Base-by-base conservation (phyloP, 2,888 invertebrate genomes). In the Ectemnius continuus region DNA sequence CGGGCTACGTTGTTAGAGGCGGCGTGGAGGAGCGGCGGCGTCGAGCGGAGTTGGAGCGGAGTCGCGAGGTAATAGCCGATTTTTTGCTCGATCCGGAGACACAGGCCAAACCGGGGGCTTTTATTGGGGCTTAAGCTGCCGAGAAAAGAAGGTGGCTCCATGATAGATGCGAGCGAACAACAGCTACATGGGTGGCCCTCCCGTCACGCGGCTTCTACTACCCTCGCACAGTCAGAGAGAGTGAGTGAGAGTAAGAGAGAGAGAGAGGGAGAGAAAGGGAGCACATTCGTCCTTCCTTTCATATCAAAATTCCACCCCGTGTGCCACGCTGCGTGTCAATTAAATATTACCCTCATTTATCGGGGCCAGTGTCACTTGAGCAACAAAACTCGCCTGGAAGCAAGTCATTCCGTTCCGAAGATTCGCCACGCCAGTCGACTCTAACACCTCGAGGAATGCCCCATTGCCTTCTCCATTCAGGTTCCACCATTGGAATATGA, bases 111-210 rank as follows among this genome's bases (percentile, higher is more conserved):
- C 86, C 83, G 83, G 81, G 84, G 85, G 87, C 85, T 88, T 89
- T 87, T 87, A 88, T 88, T 86, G 86, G 84, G 84, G 86, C 86
- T 88, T 86, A 86, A 88, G 85, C 87, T 85, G 82, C 86, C 82
- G 84, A 82, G 82, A 78, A 83, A 81, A 81, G 83, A 88, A 90
- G 90, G 89, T 90, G 89, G 86, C 89, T 88, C 86, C 86, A 87
- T 89, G 90, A 90, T 90, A 90, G 89, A 90, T 90, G 88, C 88
- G 88, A 89, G 87, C 88, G 85, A 88, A 86, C 88, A 86, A 87
- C 88, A 83, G 82, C 90, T 85, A 88, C 90, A 90, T 90, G 90
- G 90, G 90, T 90, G 90, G 90, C 87, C 87, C 84, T 88, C 85
- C 85, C 88, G 88, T 89, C 89, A 90, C 86, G 86, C 83, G 82